Percentiles rank a stretch among this genome's conserved stretches.
These are phyloP conservation scores for Tetramorium simillimum DNA, from an alignment of 1,140 invertebrate genomes.

Conservation along the genomic window DNA sequence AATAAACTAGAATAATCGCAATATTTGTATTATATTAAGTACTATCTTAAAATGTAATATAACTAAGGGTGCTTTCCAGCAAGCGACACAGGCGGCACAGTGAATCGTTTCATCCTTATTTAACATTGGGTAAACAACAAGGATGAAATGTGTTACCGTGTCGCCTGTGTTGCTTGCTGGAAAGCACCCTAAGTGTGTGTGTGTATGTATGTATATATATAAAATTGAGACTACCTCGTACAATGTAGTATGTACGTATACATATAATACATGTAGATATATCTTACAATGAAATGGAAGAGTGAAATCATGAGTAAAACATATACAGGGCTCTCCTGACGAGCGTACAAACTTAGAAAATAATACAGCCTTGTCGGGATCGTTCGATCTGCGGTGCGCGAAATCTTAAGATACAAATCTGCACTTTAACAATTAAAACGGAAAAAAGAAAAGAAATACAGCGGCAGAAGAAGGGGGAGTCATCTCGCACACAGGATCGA, in stretches of 20 bases:
- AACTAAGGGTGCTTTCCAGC: too few species aligned
- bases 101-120: too few species aligned
- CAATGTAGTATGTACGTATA: slow-evolving; percentile 40
- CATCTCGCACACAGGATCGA: not conserved
- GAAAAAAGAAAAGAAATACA: not conserved
- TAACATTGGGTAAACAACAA: too few species aligned
- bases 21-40: slow-evolving; percentile 40
- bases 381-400: not conserved
- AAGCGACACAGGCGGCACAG: too few species aligned
- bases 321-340: slow-evolving; percentile 15
- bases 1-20: slow-evolving; percentile 39
- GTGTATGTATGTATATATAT: slow-evolving; percentile 6
- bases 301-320: slow-evolving; percentile 35
- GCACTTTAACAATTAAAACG: slow-evolving; percentile 27
- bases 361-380: slow-evolving; percentile 25
- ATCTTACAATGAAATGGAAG: slow-evolving; percentile 43
- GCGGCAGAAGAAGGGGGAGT: too few species aligned
- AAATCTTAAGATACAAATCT: slow-evolving; percentile 1
- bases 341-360: slow-evolving; percentile 48
- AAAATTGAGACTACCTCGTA: slow-evolving; percentile 53
- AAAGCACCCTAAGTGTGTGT: too few species aligned
- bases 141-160: too few species aligned
- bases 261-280: slow-evolving; percentile 40
- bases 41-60: slow-evolving; percentile 59
- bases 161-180: too few species aligned